These are phyloP conservation scores for Eupelmus urozonus DNA, from an alignment of 2,888 invertebrate species.

Conservation along the genomic window DNA sequence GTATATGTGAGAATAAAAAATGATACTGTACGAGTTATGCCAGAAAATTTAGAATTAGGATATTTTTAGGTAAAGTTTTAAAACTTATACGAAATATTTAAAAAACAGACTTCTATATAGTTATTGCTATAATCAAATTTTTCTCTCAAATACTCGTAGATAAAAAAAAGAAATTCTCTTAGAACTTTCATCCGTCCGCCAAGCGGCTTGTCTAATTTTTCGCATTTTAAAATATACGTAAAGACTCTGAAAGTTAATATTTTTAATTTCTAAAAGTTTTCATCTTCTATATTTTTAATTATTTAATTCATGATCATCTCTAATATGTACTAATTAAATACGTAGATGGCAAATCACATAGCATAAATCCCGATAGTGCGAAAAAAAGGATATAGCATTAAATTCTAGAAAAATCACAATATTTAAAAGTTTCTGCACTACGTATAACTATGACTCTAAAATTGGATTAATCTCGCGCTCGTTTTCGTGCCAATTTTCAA, in stretches of 20 bases:
- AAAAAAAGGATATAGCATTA: no score
- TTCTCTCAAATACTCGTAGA: slow-evolving; percentile 29
- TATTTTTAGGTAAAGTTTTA: slow-evolving; percentile 53
- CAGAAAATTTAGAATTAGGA: slow-evolving; percentile 42
- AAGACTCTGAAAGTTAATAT: not conserved
- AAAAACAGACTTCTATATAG: slow-evolving; percentile 19
- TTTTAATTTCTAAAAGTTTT: not conserved
- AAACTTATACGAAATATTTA: slow-evolving; percentile 13
- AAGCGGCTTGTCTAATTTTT: slow-evolving; percentile 22
- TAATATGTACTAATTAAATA: no score
- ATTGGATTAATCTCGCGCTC: slow-evolving; percentile 31
- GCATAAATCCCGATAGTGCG: no score
- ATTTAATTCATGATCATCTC: slow-evolving; percentile 4
- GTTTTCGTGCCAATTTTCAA: slow-evolving; percentile 47
- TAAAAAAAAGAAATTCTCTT: slow-evolving; percentile 16
- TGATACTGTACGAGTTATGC: slow-evolving; percentile 28
- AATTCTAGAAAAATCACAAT: slow-evolving; percentile 15
- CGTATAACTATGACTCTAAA: not conserved
- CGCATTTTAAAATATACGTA: slow-evolving; percentile 5
- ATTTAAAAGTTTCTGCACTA: slow-evolving; percentile 28
- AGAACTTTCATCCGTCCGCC: slow-evolving; percentile 46
- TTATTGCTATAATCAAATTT: slow-evolving; percentile 32
- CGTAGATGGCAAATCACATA: no score
- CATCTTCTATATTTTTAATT: not conserved
- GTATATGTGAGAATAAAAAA: slow-evolving; percentile 1